Evolutionary conservation across 2,113 vertebrate genomes (phyloP), one percentile per base, ranked within the genome.

Genomic region (Orthonyx spaldingii): DNA sequence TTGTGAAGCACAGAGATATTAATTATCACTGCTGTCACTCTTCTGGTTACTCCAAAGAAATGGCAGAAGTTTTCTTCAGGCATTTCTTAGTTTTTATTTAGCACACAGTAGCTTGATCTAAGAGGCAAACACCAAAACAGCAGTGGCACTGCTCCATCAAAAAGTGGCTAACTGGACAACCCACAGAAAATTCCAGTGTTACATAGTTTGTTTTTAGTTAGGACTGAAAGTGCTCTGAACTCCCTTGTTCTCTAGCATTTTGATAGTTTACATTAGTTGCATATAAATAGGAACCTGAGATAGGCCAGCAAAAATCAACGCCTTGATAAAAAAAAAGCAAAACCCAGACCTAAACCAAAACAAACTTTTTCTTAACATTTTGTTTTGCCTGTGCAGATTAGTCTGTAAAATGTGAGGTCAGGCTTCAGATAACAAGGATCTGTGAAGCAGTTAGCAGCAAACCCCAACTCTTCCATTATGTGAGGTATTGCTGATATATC

Each of bases 1-100:
- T 95, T 97, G 87, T 91, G 95, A 97, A 95, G 79, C 72, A 82
- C 33, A 69, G 59, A 91, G 63, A 37, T 94, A 79, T 85, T 97
- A 81, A 81, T 92, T 93, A 94, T 96, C 93, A 56, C 44, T 92
- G 60, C 59, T 94, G 66, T 70, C 84, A 91, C 94, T 96, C 87
- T 85, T 61, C 39, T 77, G 17, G 27, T 88, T 86, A 44, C 47
- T 52, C 53, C 49, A 82, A 89, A 78, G 50, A 75, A 87, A 76
- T 44, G 28, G 71, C 0, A 0, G 42, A 78, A 57, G n/a, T 86
- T 85, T 95, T 76, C 80, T 60, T 79, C 18, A 70, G 55, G 27
- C 1, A 3, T 39, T n/a, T 75, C 39, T 90, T 27, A 42, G 32
- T 44, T 5, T 65, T 23, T 69, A n/a, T 82, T 81, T 49, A 46